Evolutionary conservation across 2,888 invertebrate genomes (phyloP).

Genomic region (Orthonychiurus folsomi): DNA sequence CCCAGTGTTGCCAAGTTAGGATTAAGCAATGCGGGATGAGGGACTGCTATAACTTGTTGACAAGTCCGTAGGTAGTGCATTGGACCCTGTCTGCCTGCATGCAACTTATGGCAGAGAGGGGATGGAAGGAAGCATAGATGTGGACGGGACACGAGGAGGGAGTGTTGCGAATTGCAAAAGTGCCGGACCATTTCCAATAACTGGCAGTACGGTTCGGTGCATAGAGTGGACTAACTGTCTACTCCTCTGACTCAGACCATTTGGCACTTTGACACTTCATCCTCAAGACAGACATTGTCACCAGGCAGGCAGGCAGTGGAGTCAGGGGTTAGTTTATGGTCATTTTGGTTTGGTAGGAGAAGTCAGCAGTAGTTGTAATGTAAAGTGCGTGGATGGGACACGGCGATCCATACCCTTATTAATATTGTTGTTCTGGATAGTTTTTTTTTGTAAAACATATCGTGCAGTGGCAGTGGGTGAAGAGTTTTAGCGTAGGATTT

Average conservation of each 20-base stretch:
- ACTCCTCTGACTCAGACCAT: neutral
- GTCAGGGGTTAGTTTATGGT: neutral
- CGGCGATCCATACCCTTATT: too few relatives aligned
- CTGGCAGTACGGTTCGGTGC: neutral
- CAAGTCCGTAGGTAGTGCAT: too few relatives aligned
- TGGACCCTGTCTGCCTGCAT: too few relatives aligned
- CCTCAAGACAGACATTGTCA: neutral
- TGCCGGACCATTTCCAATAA: neutral
- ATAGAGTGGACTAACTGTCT: too few relatives aligned
- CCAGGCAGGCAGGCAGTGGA: too few relatives aligned
- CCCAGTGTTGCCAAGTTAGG: too few relatives aligned
- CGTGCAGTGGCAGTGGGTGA: neutral
- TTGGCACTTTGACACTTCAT: neutral
- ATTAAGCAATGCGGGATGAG: too few relatives aligned
- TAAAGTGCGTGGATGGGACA: neutral
- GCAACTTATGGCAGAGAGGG: too few relatives aligned
- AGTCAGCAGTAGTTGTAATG: neutral
- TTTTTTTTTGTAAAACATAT: too few relatives aligned
- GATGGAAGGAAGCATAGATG: too few relatives aligned
- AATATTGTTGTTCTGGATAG: too few relatives aligned
- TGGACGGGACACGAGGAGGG: neutral
- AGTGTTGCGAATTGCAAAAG: neutral
- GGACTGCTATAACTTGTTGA: too few relatives aligned
- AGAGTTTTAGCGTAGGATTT: slow-evolving; percentile 1
- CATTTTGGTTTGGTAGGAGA: neutral